Base-by-base conservation (phyloP, 2,888 invertebrate genomes). In the Flexamia atlantica region DNA sequence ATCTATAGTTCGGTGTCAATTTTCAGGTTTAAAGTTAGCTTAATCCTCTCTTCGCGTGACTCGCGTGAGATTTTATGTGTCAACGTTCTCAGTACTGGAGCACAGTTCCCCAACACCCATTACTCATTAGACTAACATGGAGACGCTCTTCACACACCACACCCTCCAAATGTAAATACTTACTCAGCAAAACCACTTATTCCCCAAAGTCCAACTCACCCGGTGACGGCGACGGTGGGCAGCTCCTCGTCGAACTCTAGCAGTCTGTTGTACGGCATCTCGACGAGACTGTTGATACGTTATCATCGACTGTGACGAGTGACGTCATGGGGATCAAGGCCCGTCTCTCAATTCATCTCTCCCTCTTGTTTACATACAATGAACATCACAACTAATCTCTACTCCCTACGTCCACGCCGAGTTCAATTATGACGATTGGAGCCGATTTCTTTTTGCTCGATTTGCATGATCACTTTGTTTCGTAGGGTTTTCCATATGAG, bases 291-390 rank as follows among this genome's bases (percentile, higher is more conserved):
- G 70, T 20, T 40, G 70, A 70, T 70, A 70, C 32, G 70, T 70
- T 70, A 70, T 70, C 70, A 70, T 40, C 36, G 25, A 70, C 40
- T 70, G 70, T 70, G 70, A 70, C 70, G 70, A 17, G 30, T 68
- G 70, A 70, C 70, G 70, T 70, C 70, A 70, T 40, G 40, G 70
- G 70, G 70, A 70, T 70, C 70, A 70, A 32, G 70, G 70, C 23
- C 70, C 40, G 30, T 4, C 17, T 68, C 68, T 40, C 70, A 32
- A 32, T 32, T 40, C 70, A 70, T 40, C 36, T 40, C 70, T 68
- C 28, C 14, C 14, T 64, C 64, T 70, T 70, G 70, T 70, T 70
- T 70, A 40, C 70, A 70, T 40, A 70, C 70, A 70, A 70, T 70
- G 40, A 20, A 64, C 64, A 30, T 64, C 10, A 64, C 17, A 28